phyloP scores from a whole-genome alignment of 1,140 invertebrate genomes.

The Scaptomyza graminum region DNA sequence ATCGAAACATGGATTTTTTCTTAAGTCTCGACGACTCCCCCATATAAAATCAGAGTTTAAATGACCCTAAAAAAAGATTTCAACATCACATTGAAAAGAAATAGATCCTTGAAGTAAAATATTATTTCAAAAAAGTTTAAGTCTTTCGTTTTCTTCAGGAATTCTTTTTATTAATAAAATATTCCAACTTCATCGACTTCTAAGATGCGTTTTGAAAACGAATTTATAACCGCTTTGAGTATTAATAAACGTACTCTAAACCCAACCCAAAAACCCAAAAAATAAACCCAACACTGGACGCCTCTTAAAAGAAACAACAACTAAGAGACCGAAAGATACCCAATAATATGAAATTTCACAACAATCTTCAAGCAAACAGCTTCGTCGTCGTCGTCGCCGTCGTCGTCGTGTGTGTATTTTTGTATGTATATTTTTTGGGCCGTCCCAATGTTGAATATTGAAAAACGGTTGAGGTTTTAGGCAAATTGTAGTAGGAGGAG shows the following conservation, averaged over 20 bases:
- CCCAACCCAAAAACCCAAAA: constrained; percentile 71
- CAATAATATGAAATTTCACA: constrained; percentile 81
- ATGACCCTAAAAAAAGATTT: no score
- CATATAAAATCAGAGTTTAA: no score
- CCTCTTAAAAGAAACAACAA: constrained; percentile 73
- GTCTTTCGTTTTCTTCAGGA: not conserved
- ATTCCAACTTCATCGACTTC: not conserved
- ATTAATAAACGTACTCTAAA: constrained; percentile 44
- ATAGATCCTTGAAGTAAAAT: no score
- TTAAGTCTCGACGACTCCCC: no score
- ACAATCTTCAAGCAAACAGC: constrained; percentile 76
- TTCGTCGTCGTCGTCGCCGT: constrained; percentile 52
- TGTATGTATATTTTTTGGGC: constrained; percentile 43
- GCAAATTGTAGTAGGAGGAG: constrained; percentile 80
- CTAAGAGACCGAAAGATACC: constrained; percentile 55
- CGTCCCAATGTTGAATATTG: constrained; percentile 70
- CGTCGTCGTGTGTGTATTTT: constrained; percentile 49
- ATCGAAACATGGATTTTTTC: no score
- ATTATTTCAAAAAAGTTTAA: no score
- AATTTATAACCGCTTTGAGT: constrained; percentile 15
- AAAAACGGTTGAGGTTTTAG: constrained; percentile 80
- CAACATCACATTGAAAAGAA: no score
- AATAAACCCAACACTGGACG: constrained; percentile 63
- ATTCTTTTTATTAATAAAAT: not conserved
- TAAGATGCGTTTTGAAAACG: not conserved